These are phyloP conservation scores for Oeneis ivallda DNA, from an alignment of 2,888 invertebrate species.

Conservation along the genomic window DNA sequence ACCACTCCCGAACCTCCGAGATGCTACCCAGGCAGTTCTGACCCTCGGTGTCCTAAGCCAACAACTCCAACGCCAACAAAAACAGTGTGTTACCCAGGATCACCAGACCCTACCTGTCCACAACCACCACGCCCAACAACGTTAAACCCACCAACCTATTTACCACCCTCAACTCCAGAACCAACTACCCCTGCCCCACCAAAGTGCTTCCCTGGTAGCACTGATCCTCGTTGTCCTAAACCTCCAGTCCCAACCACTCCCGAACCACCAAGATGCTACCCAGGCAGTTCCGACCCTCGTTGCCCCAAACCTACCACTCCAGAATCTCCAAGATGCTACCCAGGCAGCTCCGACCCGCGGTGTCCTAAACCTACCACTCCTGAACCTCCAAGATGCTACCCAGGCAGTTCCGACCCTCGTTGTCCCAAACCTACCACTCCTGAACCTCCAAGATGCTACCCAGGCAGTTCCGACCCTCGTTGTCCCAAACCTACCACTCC, in stretches of 20 bases:
- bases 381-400: constrained; percentile 46
- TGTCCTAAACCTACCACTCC: constrained; percentile 52
- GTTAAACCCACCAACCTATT: constrained; percentile 41
- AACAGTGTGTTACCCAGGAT: constrained; percentile 46
- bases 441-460: constrained; percentile 48
- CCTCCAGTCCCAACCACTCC: constrained; percentile 45
- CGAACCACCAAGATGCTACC: constrained; percentile 50
- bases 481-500: constrained; percentile 47
- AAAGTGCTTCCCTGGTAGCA: constrained; percentile 40
- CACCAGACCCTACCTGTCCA: constrained; percentile 50
- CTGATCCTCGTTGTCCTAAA: constrained; percentile 52
- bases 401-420: constrained; percentile 45
- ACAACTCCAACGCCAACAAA: constrained; percentile 41
- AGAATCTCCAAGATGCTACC: constrained; percentile 45
- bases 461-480: constrained; percentile 52
- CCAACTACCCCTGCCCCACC: too few relatives aligned
- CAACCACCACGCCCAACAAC: constrained; percentile 44
- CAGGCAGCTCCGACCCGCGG: constrained; percentile 44
- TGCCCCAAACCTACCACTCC: constrained; percentile 52
- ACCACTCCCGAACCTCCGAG: constrained; percentile 29
- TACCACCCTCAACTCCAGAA: constrained; percentile 39
- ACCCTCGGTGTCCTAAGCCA: constrained; percentile 46
- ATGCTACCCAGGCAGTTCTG: constrained; percentile 39
- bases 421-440: constrained; percentile 45
- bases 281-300: constrained; percentile 54